phyloP scores from a whole-genome alignment of 2,888 invertebrate genomes.

The Spisula solida region DNA sequence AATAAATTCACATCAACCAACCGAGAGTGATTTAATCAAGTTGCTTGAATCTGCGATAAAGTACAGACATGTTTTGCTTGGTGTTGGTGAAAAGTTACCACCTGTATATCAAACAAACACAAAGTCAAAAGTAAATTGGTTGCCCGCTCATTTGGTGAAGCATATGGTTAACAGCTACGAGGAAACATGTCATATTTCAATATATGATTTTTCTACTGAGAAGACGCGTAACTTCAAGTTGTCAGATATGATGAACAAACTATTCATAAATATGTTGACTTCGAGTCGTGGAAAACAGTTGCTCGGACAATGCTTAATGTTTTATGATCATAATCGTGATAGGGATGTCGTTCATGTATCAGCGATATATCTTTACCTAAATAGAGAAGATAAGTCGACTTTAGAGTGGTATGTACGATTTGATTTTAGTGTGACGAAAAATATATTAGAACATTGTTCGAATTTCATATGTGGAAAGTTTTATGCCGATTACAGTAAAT shows the following conservation, averaged over 20 bases:
- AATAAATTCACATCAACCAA: not conserved
- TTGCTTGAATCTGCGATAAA: not conserved
- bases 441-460: slow-evolving; percentile 16
- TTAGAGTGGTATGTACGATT: slow-evolving; percentile 5
- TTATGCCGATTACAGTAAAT: not conserved
- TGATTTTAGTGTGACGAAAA: not conserved
- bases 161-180: too few relatives aligned
- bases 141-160: too few relatives aligned
- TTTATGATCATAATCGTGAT: slow-evolving; percentile 20
- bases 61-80: not conserved
- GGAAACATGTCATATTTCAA: too few relatives aligned
- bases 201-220: too few relatives aligned
- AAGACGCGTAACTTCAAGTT: too few relatives aligned
- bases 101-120: too few relatives aligned
- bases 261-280: not conserved
- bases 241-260: too few relatives aligned
- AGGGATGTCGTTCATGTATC: not conserved
- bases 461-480: not conserved
- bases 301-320: slow-evolving; percentile 18
- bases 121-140: too few relatives aligned
- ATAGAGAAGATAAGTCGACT: not conserved
- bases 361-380: not conserved
- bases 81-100: not conserved
- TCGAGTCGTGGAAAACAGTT: slow-evolving; percentile 16
- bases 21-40: not conserved